Base-by-base conservation (phyloP, 2,113 vertebrate species). In the Polypterus bichir region DNA sequence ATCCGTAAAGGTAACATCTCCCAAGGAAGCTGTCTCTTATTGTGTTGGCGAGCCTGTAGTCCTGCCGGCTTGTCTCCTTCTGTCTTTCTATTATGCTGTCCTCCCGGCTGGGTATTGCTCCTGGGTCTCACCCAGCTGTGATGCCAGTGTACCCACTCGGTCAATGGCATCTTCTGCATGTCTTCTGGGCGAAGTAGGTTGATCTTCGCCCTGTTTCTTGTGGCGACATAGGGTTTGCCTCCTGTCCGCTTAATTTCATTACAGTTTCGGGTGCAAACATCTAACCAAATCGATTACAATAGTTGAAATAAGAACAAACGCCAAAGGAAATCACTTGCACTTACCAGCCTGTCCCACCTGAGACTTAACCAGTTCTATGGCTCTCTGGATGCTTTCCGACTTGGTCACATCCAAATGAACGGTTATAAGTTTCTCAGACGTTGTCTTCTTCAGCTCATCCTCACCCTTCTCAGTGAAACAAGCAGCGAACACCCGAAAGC, bases 341-440 rank as follows among this genome's bases (percentile, higher is more conserved):
- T 54, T 71, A 93, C 93, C 92, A 69, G 64, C 78, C 45, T 84
- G 64, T 0, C 87, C 89, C 59, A 92, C 91, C 9, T 73, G 53
- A 57, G 68, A 62, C 54, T 79, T 79, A 53, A 92, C 81, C 71
- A 77, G 76, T 54, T 77, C 78, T 4, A 83, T 61, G 2, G 74
- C 80, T 1, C 77, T 73, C 7, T 54, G 57, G 56, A 96, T 74
- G 59, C 77, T 92, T 11, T 80, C 73, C 0, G 78, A 72, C 62
- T 84, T 77, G 49, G 78, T 74, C 68, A 93, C 89, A 5, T 96
- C 89, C 68, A 94, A 65, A 7, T 82, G 73, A 11, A 74, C 6
- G 4, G 88, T 86, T 46, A 78, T 79, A 9, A 96, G 82, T 47
- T 69, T 74, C 54, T 71, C 59, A 0, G 80, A 81, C 51, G 68